Percentiles rank a stretch among this genome's conserved stretches.
These are phyloP conservation scores for Neolamprologus variostigma DNA, from an alignment of 2,113 vertebrate genomes.

Conservation along the genomic window DNA sequence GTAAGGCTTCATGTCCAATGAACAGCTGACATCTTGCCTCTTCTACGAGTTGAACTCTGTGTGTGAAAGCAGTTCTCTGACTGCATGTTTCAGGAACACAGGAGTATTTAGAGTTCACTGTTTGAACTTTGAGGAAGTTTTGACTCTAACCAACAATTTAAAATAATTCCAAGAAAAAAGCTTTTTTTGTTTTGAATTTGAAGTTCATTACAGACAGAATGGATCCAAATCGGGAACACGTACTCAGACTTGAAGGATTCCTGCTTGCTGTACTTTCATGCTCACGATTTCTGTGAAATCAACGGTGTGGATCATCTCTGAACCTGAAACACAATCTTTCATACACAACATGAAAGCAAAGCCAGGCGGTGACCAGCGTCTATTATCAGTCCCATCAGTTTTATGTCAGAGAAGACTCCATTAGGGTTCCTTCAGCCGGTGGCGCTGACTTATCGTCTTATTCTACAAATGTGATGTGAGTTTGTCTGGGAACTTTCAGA, in stretches of 20 bases:
- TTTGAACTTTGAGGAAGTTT: neutral
- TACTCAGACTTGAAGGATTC: neutral
- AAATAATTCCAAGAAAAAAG: neutral
- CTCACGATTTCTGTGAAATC: neutral
- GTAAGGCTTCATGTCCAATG: neutral
- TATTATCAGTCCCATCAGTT: neutral
- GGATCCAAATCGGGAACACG: neutral
- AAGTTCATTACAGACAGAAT: neutral
- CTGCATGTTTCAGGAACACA: neutral
- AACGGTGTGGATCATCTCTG: neutral
- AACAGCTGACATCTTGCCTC: neutral
- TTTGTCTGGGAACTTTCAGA: neutral
- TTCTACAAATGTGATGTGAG: neutral
- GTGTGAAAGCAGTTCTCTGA: neutral
- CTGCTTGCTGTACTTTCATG: neutral
- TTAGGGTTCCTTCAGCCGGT: neutral
- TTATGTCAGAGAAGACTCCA: neutral
- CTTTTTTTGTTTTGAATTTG: neutral
- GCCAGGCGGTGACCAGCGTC: neutral
- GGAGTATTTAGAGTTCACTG: neutral
- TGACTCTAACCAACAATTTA: neutral
- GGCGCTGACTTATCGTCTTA: neutral
- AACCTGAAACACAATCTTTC: neutral
- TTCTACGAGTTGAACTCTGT: no score
- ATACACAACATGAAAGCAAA: neutral